Base-by-base conservation (phyloP, 2,888 invertebrate species). In the Drosophila picticornis region DNA sequence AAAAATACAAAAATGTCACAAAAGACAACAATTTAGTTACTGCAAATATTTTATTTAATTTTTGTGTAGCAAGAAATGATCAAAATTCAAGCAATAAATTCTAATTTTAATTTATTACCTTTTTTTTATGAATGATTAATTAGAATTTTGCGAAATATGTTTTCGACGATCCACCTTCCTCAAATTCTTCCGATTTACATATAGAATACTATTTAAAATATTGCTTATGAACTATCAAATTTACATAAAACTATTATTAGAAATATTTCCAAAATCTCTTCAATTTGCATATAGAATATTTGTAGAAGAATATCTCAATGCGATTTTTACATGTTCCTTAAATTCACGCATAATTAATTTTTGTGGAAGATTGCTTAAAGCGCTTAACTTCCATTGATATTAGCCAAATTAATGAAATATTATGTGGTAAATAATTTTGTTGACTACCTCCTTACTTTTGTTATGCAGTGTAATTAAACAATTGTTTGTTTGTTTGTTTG, bases 401-500 rank as follows among this genome's bases (percentile, higher is more conserved):
- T 46, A 1, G n/a, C 5, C n/a, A 40, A 40, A 43, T 43, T 43
- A 34, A 34, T 34, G 2, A 11, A 5, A 43, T 22, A 22, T 43
- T 22, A 5, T 43, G 11, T 22, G n/a, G 0, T n/a, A n/a, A n/a
- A 40, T n/a, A 10, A 40, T 40, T 10, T 40, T 10, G n/a, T n/a
- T 6, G 16, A 16, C 16, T 16, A 36, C 16, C 40, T 11, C 22
- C 22, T 25, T 29, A 32, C 16, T 52, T 32, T 11, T 68, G 78
- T 64, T 50, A 43, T 11, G 4, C 4, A 79, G 79, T 83, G 83
- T 72, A 61, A 38, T 55, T 36, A 58, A 62, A 75, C 80, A 75
- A 80, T 81, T 85, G 62, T 65, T 62, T 65, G 64, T 31, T 81
- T 85, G 62, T 65, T 62, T 65, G 64, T 31, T 27, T 27, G 27